phyloP scores from a whole-genome alignment of 2,888 invertebrate genomes.

The Galerucella pusilla region DNA sequence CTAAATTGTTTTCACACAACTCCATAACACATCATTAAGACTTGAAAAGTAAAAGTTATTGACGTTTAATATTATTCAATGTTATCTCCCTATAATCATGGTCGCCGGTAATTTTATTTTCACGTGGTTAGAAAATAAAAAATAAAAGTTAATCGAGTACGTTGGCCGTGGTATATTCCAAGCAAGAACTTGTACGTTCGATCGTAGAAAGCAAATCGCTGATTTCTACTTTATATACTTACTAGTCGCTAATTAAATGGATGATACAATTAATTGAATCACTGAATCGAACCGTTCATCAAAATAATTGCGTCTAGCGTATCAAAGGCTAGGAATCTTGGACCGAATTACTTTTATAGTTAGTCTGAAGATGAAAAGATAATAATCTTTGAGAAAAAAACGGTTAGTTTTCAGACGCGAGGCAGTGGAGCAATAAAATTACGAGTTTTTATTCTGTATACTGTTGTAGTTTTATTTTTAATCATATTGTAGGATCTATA shows the following conservation, averaged over 20 bases:
- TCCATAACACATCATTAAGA: neutral
- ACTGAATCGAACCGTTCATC: constrained; percentile 14
- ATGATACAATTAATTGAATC: constrained; percentile 17
- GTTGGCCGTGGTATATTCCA: neutral
- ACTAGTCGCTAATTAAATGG: constrained; percentile 17
- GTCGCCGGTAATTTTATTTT: neutral
- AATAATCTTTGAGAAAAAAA: neutral
- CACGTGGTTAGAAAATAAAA: constrained; percentile 5
- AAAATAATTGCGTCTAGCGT: constrained; percentile 6
- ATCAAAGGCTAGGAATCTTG: neutral
- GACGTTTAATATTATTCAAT: neutral
- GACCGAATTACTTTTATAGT: neutral
- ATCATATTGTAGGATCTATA: neutral
- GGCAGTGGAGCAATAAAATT: neutral
- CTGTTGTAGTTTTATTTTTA: neutral
- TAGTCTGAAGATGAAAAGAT: neutral
- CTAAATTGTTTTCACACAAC: neutral
- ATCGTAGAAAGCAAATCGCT: constrained; percentile 20
- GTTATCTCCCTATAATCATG: neutral
- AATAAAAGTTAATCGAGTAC: neutral
- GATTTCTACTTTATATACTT: constrained; percentile 22
- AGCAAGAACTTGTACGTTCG: neutral
- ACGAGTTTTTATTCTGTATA: neutral
- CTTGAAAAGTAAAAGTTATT: constrained; percentile 8
- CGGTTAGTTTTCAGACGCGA: neutral